phyloP scores from a whole-genome alignment of 53 echinoderm and acorn worm genomes.

The Mesocentrotus franciscanus region DNA sequence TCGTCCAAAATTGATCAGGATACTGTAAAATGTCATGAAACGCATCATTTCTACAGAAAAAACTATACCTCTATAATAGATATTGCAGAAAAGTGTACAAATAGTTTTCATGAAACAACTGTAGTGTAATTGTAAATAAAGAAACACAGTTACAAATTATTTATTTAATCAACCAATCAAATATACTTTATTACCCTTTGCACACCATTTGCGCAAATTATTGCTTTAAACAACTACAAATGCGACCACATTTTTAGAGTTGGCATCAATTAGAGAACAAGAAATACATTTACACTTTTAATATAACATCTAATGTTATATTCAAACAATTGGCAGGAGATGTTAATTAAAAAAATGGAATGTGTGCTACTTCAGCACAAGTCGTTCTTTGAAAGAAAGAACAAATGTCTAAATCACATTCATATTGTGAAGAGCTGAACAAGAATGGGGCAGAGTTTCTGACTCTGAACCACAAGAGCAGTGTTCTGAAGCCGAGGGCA shows the following conservation, averaged over 20 bases:
- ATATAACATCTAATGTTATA: background rate
- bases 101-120: too few relatives aligned
- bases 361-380: background rate
- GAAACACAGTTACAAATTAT: background rate
- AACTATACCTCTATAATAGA: too few relatives aligned
- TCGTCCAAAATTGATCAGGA: too few relatives aligned
- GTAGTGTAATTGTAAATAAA: background rate
- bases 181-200: slow-evolving; percentile 28
- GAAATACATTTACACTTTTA: background rate
- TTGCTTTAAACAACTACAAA: slow-evolving; percentile 15
- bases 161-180: background rate
- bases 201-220: slow-evolving; percentile 7
- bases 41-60: too few relatives aligned
- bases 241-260: background rate
- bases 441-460: background rate
- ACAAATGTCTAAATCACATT: background rate
- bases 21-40: too few relatives aligned
- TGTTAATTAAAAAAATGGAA: background rate
- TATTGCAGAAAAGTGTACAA: too few relatives aligned
- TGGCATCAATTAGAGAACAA: background rate
- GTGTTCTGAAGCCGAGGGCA: too few relatives aligned
- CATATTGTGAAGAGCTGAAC: background rate
- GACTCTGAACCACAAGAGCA: background rate
- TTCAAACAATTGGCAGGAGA: background rate
- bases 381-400: background rate